phyloP scores from a whole-genome alignment of 2,113 vertebrate species.

The Agapornis roseicollis region DNA sequence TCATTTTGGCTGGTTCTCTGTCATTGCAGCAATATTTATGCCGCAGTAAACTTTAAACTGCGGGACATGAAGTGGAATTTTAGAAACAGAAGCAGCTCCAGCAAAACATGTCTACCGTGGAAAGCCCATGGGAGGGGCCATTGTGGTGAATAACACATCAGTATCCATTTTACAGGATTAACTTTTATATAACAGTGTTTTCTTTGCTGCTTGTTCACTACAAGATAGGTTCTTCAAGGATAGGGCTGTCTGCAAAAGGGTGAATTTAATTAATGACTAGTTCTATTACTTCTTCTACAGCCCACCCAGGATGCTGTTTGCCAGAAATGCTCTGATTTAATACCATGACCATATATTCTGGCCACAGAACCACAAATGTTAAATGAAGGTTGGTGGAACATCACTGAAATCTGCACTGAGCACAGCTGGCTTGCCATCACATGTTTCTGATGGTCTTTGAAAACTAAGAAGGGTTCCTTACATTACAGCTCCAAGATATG shows the following conservation, averaged over 20 bases:
- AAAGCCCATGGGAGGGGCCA: not conserved
- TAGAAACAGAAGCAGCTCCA: not conserved
- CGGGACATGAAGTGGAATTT: not conserved
- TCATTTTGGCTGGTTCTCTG: not conserved
- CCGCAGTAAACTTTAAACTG: not conserved
- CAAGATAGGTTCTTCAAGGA: not conserved
- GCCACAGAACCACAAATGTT: not conserved
- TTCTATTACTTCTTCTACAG: not conserved
- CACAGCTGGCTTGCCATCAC: not conserved
- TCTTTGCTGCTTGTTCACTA: not conserved
- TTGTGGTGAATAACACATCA: not conserved
- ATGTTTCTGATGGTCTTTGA: not conserved
- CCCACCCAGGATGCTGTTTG: not conserved
- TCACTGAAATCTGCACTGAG: not conserved
- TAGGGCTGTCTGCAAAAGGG: not conserved
- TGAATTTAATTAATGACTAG: not conserved
- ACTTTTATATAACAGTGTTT: not conserved
- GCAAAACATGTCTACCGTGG: not conserved
- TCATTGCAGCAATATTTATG: not conserved
- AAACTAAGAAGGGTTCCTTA: not conserved
- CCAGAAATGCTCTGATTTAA: constrained; percentile 18
- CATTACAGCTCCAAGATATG: not conserved
- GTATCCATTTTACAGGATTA: not conserved
- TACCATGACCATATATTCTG: constrained; percentile 3
- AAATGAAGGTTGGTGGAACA: not conserved